Evolutionary conservation across 1,140 invertebrate genomes (phyloP).

Genomic region (Cydia fagiglandana): DNA sequence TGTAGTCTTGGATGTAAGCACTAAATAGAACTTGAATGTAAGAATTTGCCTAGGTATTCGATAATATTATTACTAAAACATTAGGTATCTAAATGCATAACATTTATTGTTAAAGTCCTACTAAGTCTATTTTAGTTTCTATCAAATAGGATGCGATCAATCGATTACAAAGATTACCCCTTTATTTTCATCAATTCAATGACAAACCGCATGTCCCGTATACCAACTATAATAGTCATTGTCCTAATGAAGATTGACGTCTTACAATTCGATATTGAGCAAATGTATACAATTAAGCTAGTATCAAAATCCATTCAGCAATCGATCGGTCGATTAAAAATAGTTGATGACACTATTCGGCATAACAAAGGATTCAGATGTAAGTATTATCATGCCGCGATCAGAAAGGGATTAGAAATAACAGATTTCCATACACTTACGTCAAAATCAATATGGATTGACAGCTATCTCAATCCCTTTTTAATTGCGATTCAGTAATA

Average conservation of each 20-base stretch:
- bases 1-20: too few species aligned
- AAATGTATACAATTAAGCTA: slow-evolving; percentile 18
- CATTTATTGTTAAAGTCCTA: neutral
- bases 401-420: too few species aligned
- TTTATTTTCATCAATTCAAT: slow-evolving; percentile 41
- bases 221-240: slow-evolving; percentile 47
- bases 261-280: slow-evolving; percentile 31
- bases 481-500: too few species aligned
- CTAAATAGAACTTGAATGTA: too few species aligned
- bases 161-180: slow-evolving; percentile 37
- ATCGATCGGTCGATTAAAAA: slow-evolving; percentile 22
- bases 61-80: too few species aligned
- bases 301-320: slow-evolving; percentile 9
- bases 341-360: slow-evolving; percentile 21
- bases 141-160: slow-evolving; percentile 10
- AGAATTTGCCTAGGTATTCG: too few species aligned
- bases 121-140: neutral
- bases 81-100: too few species aligned
- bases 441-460: too few species aligned
- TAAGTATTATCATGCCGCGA: too few species aligned
- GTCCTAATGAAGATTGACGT: slow-evolving; percentile 64
- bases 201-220: slow-evolving; percentile 60
- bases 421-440: too few species aligned
- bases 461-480: too few species aligned
- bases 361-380: neutral